Base-by-base conservation (phyloP, 2,888 invertebrate genomes). In the Hydrotaea cyrtoneurina region DNA sequence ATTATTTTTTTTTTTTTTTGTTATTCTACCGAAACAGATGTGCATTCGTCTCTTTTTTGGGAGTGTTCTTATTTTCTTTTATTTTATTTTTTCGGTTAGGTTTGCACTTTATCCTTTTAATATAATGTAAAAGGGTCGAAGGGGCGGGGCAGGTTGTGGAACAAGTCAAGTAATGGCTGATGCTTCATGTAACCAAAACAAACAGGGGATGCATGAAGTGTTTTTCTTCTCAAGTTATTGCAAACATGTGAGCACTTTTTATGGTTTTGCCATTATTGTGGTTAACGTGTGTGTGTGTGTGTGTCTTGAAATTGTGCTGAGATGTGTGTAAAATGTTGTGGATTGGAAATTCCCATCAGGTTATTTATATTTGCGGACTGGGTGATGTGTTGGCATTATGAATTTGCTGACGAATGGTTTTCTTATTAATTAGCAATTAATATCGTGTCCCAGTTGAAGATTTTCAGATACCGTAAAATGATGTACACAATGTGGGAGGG, bases 21-120 rank as follows among this genome's bases (percentile, higher is more conserved):
- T n/a, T n/a, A 50, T 50, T n/a, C 7, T n/a, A 50, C 19, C 17
- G 66, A 46, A 69, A 69, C 69, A 69, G 39, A 21, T 69, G 69
- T 69, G 69, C 23, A 43, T 69, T n/a, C 11, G 19, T 8, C 3
- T 36, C 36, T 21, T 19, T 66, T 43, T 43, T 43, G 15, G 43
- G 4, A 43, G 2, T 13, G 43, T 13, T 43, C 43, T 13, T n/a
- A 50, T 50, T 4, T 50, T 15, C 13, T 15, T n/a, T 15, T 1
- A 15, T 5, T 50, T n/a, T 50, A 15, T 50, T 15, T 50, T 50
- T 50, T 15, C n/a, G 50, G 50, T 50, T 50, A 50, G 50, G n/a
- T n/a, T 50, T 50, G 50, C 50, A 50, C 13, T 15, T 50, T 50
- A n/a, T 50, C 2, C n/a, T 50, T 7, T 50, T 15, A 13, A 50